Base-by-base conservation (phyloP, 2,888 invertebrate genomes). In the Aricia artaxerxes region DNA sequence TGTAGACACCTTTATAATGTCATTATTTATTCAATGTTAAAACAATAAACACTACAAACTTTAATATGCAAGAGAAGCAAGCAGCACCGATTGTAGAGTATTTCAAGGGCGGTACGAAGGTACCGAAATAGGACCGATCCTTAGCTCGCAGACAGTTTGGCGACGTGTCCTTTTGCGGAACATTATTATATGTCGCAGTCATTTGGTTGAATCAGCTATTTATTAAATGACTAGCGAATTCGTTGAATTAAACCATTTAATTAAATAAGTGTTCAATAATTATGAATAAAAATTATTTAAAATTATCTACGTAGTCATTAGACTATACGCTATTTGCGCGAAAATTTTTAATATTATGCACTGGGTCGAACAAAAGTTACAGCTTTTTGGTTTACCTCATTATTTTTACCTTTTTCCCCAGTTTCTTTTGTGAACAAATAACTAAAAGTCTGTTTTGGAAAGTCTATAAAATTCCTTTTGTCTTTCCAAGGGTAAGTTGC, bases 391-490 rank as follows among this genome's bases (percentile, higher is more conserved):
- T 13, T 38, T 35, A 35, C 35, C 69, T 69, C 69, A 69, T 69
- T 69, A 69, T 69, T 69, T 69, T 64, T 31, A 24, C 11, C 64
- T 61, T 61, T 60, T 64, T 31, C 4, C 9, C 69, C 69, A 69
- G 13, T 69, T 69, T 69, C 69, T 69, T 69, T 69, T 69, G 35
- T 69, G 31, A 35, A 16, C 0, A 69, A 38, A 69, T 35, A 69
- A 35, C 69, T 38, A 35, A 38, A 35, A 35, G 35, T 69, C 35
- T 69, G 16, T 69, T 69, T 69, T 69, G 13, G 69, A 69, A 69
- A 69, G 35, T 35, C 69, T 69, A 35, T 69, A 69, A 69, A 69
- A 69, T 69, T 69, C 6, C 69, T 69, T 69, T 69, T 69, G 69
- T 69, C 35, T 69, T 69, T 13, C 69, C 35, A 35, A 69, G 35